phyloP scores from a whole-genome alignment of 2,113 vertebrate species.

The Ameiurus melas region DNA sequence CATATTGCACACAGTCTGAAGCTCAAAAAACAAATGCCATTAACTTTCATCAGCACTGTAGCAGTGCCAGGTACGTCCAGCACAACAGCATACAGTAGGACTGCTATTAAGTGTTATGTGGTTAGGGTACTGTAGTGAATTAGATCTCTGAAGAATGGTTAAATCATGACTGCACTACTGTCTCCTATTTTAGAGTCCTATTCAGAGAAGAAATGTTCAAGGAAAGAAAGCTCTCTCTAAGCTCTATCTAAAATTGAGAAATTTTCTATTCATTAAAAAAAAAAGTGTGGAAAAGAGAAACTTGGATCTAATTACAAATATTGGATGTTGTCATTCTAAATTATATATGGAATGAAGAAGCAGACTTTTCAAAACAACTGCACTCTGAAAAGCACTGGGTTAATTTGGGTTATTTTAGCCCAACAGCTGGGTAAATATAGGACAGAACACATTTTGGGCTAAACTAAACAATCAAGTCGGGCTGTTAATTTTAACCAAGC shows the following conservation, averaged over 20 bases:
- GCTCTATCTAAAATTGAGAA: neutral
- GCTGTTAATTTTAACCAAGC: too few relatives aligned
- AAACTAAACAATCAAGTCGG: too few relatives aligned
- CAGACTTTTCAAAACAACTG: neutral
- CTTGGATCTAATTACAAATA: neutral
- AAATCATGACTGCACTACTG: neutral
- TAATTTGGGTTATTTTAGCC: too few relatives aligned
- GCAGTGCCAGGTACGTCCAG: slow-evolving; percentile 6
- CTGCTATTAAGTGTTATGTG: neutral
- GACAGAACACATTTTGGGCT: too few relatives aligned
- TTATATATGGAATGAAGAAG: neutral
- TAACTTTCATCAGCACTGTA: neutral
- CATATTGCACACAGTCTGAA: slow-evolving; percentile 22
- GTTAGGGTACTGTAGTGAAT: neutral
- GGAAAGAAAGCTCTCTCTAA: neutral
- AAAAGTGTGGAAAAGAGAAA: slow-evolving; percentile 27
- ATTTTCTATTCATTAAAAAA: slow-evolving; percentile 26
- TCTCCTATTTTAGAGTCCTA: neutral
- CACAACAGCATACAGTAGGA: neutral
- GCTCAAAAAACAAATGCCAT: slow-evolving; percentile 23
- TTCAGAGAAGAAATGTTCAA: slow-evolving; percentile 5
- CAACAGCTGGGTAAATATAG: too few relatives aligned
- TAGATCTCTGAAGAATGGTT: neutral
- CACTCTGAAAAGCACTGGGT: too few relatives aligned
- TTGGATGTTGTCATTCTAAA: neutral